Base-by-base conservation (phyloP, 2,888 invertebrate species). In the Danaus chrysippus region DNA sequence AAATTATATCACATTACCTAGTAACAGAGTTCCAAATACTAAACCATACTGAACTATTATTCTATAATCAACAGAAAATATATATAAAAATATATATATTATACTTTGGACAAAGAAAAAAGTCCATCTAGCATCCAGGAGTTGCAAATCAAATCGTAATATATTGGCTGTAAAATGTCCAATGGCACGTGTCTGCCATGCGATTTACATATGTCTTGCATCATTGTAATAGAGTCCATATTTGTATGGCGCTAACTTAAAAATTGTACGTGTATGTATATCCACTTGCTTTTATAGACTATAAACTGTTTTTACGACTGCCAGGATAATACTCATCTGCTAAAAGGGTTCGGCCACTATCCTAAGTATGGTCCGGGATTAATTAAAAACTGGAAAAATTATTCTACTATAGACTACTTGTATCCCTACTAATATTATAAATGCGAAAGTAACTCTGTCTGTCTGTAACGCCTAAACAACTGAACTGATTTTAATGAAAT, bases 81-180 rank as follows among this genome's bases (percentile, higher is more conserved):
- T 65, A 64, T 67, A 61, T 66, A n/a, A 11, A 46, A 61, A 19
- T 59, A 54, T 53, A 63, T 65, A 42, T 61, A 62, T 64, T 34
- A 15, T 58, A 57, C 58, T 59, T 58, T 56, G 70, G 76, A 76
- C 69, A 75, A 71, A 75, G 71, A 70, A 81, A 81, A 83, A 80
- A 77, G 71, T 73, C 72, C 72, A 81, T 79, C 81, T 79, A 75
- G 74, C 77, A 74, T 74, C 77, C 87, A 81, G 83, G 73, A 86
- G 90, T 89, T 84, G 78, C 90, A 90, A 90, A 90, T 90, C 90
- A 89, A 87, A 87, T 81, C 81, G 79, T 87, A 84, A 87, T 90
- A 88, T 90, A 89, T 90, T 84, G 89, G 86, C 84, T 87, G 85
- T 90, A 90, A 91, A 91, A 88, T 74, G 84, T 90, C 91, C 90